Evolutionary conservation across 2,888 invertebrate genomes (phyloP).

Genomic region (Thalpophila matura): DNA sequence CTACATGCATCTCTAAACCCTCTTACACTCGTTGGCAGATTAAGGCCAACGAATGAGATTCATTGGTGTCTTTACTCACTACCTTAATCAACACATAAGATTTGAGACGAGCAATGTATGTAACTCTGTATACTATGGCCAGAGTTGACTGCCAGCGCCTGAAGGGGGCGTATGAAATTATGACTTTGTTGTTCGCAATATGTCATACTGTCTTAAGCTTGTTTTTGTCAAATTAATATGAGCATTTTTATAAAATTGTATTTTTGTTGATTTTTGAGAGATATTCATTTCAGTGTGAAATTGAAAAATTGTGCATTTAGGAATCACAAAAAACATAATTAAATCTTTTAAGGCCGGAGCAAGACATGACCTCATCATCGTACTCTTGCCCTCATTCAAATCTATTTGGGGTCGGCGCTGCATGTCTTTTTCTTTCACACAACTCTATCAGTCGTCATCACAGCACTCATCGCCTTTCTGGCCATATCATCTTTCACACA

Average conservation of each 20-base stretch:
- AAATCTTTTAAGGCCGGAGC: constrained; percentile 2
- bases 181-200: constrained; percentile 41
- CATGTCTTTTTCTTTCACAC: too few species aligned
- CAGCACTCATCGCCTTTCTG: too few species aligned
- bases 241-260: constrained; percentile 9
- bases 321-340: not conserved
- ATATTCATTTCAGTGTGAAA: constrained; percentile 10
- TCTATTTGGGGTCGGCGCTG: too few species aligned
- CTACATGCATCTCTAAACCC: not conserved
- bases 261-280: not conserved
- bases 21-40: constrained; percentile 20
- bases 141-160: constrained; percentile 19
- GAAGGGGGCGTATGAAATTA: constrained; percentile 32
- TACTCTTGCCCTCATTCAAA: too few species aligned
- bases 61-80: constrained; percentile 18
- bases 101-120: constrained; percentile 31
- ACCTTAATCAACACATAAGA: constrained; percentile 1
- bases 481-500: too few species aligned
- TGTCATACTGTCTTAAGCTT: constrained; percentile 28
- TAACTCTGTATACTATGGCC: not conserved
- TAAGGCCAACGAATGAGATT: constrained; percentile 12
- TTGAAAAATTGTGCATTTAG: not conserved
- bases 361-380: too few species aligned
- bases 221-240: constrained; percentile 26
- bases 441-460: too few species aligned